A percentile compares a stretch with the other conserved stretches of the same genome.
Conservation (phyloP, 2,113 vertebrate genomes). For the Hippocampus mohnikei region DNA sequence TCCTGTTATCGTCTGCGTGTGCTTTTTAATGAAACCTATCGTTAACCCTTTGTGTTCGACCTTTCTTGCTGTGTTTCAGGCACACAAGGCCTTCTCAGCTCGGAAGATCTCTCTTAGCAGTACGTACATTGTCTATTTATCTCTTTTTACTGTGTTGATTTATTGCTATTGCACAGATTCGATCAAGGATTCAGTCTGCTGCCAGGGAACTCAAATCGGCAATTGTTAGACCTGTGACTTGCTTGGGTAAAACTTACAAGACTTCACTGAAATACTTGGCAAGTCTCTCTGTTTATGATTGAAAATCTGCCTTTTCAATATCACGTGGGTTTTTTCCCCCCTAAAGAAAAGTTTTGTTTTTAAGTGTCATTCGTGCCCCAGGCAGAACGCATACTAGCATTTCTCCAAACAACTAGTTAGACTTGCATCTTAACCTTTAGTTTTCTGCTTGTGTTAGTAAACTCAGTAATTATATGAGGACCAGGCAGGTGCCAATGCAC, state of each 20-base stretch:
- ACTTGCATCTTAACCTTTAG: no score
- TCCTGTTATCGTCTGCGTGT: neutral
- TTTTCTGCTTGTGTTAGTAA: no score
- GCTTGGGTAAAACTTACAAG: neutral
- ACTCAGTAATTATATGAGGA: no score
- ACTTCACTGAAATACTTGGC: neutral
- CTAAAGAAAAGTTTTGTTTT: no score
- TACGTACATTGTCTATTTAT: constrained; percentile 50
- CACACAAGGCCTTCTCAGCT: constrained; percentile 68
- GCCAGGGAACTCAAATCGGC: neutral
- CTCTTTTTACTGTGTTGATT: neutral
- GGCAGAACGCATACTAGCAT: no score
- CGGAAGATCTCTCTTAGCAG: constrained; percentile 72
- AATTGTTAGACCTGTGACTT: neutral
- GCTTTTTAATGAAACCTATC: constrained; percentile 8
- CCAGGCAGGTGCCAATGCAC: no score
- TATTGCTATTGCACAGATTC: neutral
- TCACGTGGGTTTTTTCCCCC: no score
- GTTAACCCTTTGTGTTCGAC: constrained; percentile 20
- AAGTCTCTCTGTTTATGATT: neutral
- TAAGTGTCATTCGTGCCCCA: no score
- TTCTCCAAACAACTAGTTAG: no score
- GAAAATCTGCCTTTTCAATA: neutral
- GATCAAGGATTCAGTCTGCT: neutral
- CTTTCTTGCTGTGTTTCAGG: constrained; percentile 64